Conservation (phyloP, 2,113 vertebrate species). For the Buteo buteo region DNA sequence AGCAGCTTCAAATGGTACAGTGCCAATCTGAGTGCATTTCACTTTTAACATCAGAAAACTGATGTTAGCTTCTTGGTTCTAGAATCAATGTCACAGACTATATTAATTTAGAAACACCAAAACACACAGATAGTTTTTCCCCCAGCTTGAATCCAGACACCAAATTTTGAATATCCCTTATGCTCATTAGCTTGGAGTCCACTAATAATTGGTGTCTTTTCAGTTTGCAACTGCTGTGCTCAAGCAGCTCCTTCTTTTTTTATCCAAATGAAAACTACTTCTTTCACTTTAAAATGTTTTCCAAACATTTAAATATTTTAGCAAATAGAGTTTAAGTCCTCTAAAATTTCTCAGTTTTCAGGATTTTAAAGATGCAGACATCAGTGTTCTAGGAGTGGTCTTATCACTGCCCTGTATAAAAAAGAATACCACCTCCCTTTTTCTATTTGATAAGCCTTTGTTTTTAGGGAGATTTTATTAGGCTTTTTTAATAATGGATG, state of each 20-base stretch:
- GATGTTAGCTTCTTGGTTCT: neutral
- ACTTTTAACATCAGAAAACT: neutral
- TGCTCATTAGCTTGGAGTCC: neutral
- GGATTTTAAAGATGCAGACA: neutral
- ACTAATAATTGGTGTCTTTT: neutral
- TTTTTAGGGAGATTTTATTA: neutral
- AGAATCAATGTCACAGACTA: neutral
- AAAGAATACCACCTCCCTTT: neutral
- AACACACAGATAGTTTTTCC: neutral
- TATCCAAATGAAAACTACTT: neutral
- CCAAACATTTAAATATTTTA: neutral
- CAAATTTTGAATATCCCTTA: neutral
- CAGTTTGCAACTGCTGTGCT: neutral
- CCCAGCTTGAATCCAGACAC: neutral
- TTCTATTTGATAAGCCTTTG: neutral
- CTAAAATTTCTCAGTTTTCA: neutral
- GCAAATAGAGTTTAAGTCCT: neutral
- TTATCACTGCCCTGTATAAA: neutral
- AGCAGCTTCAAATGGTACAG: slow-evolving; percentile 92
- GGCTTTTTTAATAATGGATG: neutral
- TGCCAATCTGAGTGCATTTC: neutral
- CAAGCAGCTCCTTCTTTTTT: neutral
- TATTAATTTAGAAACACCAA: neutral
- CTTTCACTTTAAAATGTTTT: neutral
- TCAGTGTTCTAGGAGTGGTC: neutral